Conservation (phyloP, 53 echinoderm and acorn worm species). For the Stichopus horrens region DNA sequence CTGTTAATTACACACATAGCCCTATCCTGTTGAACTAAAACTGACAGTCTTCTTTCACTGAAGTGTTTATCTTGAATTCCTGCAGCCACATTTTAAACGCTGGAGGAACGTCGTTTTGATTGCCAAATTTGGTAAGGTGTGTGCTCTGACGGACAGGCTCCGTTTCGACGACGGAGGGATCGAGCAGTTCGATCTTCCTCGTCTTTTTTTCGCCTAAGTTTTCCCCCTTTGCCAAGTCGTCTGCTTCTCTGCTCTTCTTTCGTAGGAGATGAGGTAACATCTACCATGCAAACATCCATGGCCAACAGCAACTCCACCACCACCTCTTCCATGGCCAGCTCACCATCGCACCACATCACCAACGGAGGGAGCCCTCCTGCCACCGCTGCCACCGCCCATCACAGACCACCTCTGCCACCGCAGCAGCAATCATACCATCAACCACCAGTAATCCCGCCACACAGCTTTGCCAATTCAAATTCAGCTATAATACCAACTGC, state of each 20-base stretch:
- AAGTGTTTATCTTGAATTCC: no score
- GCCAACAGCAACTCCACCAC: constrained; percentile 3
- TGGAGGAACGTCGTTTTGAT: background rate
- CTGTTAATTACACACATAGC: no score
- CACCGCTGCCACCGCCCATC: background rate
- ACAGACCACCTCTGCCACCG: background rate
- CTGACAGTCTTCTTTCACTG: no score
- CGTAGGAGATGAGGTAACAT: constrained; percentile 48
- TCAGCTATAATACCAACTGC: constrained; percentile 31
- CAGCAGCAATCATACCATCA: constrained; percentile 34
- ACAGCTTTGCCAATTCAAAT: constrained; percentile 29
- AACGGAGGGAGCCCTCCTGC: constrained; percentile 36
- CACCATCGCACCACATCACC: constrained; percentile 8
- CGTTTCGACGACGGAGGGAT: no score
- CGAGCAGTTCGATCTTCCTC: background rate
- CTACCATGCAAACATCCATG: constrained; percentile 24
- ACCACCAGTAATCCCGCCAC: background rate
- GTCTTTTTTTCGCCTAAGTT: background rate
- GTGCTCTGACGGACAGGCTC: background rate
- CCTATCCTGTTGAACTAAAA: no score
- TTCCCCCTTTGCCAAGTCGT: background rate
- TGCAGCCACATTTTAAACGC: background rate
- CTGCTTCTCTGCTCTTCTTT: background rate
- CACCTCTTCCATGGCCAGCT: constrained; percentile 8
- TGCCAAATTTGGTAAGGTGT: background rate